Evolutionary conservation across 2,113 vertebrate genomes (phyloP), one percentile per base, ranked within the genome.

Genomic region (Apodemus sylvaticus): DNA sequence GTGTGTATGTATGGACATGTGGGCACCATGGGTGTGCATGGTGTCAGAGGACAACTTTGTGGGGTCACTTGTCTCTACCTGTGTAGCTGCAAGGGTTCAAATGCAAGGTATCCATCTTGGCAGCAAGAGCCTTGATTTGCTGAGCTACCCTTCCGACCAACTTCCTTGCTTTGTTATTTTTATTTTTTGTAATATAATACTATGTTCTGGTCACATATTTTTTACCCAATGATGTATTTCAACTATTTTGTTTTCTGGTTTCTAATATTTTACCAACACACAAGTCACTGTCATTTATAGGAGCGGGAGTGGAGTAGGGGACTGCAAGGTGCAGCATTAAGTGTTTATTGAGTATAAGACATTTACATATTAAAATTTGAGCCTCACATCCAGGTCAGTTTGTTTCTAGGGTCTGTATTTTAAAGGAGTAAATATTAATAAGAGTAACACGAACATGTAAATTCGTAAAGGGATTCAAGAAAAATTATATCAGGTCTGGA

Each of bases 351-450:
- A 91, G 9, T 71, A 26, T 94, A 94, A 88, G 55, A 89, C 5
- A 78, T 81, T 87, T n/a, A 55, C 39, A 86, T 95, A 95, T 97
- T 74, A 94, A 29, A 93, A 89, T 64, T 58, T 89, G 20, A 45
- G 14, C 70, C 71, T 90, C 55, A 86, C 26, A 91, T 83, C 74
- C 89, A 45, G 86, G 66, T 71, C 68, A 90, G 0, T 93, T 92
- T 93, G 20, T 62, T 95, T 91, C 53, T 12, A 68, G 13, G 9
- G 45, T 86, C 81, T 94, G 22, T 53, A 36, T 90, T 42, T 53
- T 53, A 74, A 17, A 93, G 55, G 12, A 20, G 3, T 76, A 90
- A 70, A 58, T 68, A 73, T 29, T 91, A 82, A 55, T 86, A 17
- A 70, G 78, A 77, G 17, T 88, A 77, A 70, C n/a, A 60, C 53